Percentiles rank a stretch among this genome's conserved stretches.
These are phyloP conservation scores for Pantherophis vulpinus DNA, from an alignment of 2,797 vertebrate genomes.

Conservation along the genomic window DNA sequence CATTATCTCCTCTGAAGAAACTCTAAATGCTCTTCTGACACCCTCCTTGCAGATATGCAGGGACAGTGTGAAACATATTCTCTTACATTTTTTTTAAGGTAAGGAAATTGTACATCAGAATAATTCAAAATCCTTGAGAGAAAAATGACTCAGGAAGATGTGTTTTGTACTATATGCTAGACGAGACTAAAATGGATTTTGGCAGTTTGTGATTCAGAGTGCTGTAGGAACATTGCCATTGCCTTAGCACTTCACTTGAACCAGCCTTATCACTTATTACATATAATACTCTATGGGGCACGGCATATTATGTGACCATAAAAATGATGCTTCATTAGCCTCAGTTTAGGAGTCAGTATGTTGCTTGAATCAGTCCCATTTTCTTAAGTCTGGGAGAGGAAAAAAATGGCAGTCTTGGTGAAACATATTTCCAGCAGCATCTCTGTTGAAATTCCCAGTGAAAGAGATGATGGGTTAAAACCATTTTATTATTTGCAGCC, in stretches of 20 bases:
- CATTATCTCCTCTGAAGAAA: neutral
- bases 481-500: neutral
- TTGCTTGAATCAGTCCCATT: neutral
- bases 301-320: neutral
- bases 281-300: neutral
- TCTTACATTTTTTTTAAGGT: neutral
- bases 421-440: neutral
- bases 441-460: neutral
- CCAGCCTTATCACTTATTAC: neutral
- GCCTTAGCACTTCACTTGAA: neutral
- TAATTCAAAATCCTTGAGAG: neutral
- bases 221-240: neutral
- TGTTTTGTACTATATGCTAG: neutral
- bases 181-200: neutral
- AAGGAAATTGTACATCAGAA: conserved; percentile 38
- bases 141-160: fast-evolving
- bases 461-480: neutral
- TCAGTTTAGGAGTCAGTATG: neutral
- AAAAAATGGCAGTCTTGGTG: neutral
- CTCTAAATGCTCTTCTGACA: neutral
- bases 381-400: neutral
- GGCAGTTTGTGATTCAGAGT: neutral
- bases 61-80: fast-evolving
- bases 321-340: neutral
- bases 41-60: fast-evolving